phyloP scores from a whole-genome alignment of 2,888 invertebrate genomes.

The Yponomeuta plumbellus region DNA sequence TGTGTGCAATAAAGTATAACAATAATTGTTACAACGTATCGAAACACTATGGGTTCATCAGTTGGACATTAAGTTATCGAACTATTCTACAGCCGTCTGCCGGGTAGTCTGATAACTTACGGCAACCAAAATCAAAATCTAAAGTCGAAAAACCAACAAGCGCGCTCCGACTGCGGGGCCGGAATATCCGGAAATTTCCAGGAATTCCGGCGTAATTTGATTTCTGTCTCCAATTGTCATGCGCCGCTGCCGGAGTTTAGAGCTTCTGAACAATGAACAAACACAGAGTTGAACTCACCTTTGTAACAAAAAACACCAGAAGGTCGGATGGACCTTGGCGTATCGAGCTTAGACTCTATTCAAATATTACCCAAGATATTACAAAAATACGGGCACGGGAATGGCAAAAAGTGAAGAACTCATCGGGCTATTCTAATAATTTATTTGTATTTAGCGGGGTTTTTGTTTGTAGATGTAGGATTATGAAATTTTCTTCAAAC shows the following conservation, averaged over 20 bases:
- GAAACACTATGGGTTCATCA: too few species aligned
- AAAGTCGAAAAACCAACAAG: constrained; percentile 1
- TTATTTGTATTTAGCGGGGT: too few species aligned
- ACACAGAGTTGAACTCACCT: constrained; percentile 10
- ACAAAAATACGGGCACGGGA: too few species aligned
- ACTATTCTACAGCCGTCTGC: background rate
- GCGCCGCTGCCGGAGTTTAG: constrained; percentile 6
- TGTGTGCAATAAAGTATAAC: too few species aligned
- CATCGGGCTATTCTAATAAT: too few species aligned
- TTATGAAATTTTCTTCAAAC: too few species aligned
- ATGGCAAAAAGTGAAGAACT: too few species aligned
- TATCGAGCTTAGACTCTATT: too few species aligned
- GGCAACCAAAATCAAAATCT: background rate
- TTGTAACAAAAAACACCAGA: background rate
- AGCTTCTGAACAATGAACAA: constrained; percentile 13
- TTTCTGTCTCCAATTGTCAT: constrained; percentile 13
- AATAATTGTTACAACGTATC: too few species aligned
- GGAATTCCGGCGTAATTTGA: constrained; percentile 10
- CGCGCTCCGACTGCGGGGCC: background rate
- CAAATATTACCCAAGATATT: too few species aligned
- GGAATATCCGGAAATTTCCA: background rate
- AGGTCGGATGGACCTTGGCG: background rate
- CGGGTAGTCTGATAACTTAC: too few species aligned
- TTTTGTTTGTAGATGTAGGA: too few species aligned
- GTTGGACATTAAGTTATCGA: background rate